Conservation (phyloP, 64 coral and sea anemone species). For the Trachythela sp. region DNA sequence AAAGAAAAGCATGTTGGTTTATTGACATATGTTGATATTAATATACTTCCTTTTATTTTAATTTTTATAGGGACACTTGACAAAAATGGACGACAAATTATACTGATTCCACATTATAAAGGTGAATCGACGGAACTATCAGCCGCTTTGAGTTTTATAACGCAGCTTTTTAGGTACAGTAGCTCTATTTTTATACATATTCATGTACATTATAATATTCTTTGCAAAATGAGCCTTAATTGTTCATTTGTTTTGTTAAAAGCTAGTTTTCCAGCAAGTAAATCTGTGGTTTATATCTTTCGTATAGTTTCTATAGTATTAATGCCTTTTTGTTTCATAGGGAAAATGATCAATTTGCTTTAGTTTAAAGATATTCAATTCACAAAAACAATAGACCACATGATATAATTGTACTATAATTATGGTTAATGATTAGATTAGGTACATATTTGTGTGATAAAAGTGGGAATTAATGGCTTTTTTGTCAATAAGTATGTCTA, state of each 20-base stretch:
- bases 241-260: too few species aligned
- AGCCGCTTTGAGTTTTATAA: background rate
- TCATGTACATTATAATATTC: too few species aligned
- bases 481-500: background rate
- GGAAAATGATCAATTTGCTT: background rate
- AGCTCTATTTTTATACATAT: too few species aligned
- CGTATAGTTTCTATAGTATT: too few species aligned
- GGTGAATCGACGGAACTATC: background rate
- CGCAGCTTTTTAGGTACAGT: background rate
- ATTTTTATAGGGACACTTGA: background rate
- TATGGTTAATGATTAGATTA: background rate
- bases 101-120: background rate
- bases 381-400: background rate
- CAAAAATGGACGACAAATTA: constrained; percentile 19
- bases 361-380: background rate
- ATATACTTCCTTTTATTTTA: background rate
- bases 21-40: background rate
- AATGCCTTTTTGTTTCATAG: too few species aligned
- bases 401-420: background rate
- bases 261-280: too few species aligned
- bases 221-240: too few species aligned
- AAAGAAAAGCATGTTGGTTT: background rate
- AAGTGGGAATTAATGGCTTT: background rate
- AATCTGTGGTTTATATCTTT: too few species aligned
- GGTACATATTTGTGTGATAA: background rate